Evolutionary conservation across 2,113 vertebrate species (phyloP), one percentile per base, ranked within the genome.

Genomic region (Phyllostomus hastatus): DNA sequence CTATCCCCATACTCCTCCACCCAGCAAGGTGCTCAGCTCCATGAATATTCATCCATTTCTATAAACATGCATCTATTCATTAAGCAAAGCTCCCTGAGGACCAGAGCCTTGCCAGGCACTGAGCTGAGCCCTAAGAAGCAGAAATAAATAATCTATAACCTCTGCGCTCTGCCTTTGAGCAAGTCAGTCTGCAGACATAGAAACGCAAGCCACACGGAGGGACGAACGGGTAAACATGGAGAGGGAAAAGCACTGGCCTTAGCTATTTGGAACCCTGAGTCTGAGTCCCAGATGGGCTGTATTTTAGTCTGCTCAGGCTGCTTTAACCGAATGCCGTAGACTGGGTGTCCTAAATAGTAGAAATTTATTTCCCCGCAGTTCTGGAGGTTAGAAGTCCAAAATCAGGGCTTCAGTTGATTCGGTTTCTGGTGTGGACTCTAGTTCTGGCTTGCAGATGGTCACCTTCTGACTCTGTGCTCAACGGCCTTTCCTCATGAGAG

Each of bases 161-260:
- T 16, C 48, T 0, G 31, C 78, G 73, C 79, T 35, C 6, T 17
- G 43, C 43, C 38, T 33, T 26, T 10, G 2, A 24, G 46, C 14
- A 4, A 28, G 52, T 11, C 14, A 0, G 43, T 10, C 35, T 41
- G 46, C 33, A 50, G 85, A 8, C 2, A 2, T 5, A 11, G 20
- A 54, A 38, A 33, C 15, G 10, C 24, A 8, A 0, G 3, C 59
- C 10, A 0, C 17, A 11, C 0, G 0, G 52, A 33, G 26, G 8
- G 26, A 5, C 0, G n/a, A 7, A 0, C 0, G 4, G 66, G 10
- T 19, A 12, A 72, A 75, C 57, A 72, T 24, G 33, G 14, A 69
- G 31, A 46, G 82, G 87, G 64, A 69, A 54, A 11, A 26, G 6
- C 20, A 0, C 19, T 10, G 67, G 46, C 4, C 26, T 5, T 52